A percentile compares a stretch with the other conserved stretches of the same genome.
phyloP scores from a whole-genome alignment of 2,797 vertebrate genomes.

The Rhinoraja longicauda region DNA sequence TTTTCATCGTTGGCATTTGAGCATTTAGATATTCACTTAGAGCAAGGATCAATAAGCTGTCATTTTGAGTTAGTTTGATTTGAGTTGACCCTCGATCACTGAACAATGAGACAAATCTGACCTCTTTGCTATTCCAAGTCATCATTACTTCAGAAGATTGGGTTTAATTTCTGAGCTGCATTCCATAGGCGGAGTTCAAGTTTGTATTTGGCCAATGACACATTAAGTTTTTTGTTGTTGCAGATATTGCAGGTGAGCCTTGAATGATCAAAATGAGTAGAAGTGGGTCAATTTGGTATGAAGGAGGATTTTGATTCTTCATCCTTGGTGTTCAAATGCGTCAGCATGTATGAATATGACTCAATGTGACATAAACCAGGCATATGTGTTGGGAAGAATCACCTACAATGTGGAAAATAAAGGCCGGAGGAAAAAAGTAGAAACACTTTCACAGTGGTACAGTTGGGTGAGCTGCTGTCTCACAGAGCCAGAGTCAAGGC shows the following conservation, averaged over 20 bases:
- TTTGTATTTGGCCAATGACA: background rate
- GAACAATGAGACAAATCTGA: background rate
- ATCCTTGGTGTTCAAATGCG: background rate
- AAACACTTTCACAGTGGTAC: too few relatives aligned
- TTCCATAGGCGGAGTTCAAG: background rate
- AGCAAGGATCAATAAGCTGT: conserved; percentile 28
- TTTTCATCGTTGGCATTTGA: conserved; percentile 9
- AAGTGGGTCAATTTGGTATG: background rate
- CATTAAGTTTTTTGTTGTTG: background rate
- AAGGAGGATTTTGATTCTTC: background rate
- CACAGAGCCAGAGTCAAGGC: too few relatives aligned
- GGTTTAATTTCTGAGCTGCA: background rate
- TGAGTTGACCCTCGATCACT: background rate
- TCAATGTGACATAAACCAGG: too few relatives aligned
- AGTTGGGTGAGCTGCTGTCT: too few relatives aligned
- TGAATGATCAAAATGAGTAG: background rate
- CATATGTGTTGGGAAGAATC: background rate
- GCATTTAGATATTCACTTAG: background rate
- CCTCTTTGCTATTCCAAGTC: background rate
- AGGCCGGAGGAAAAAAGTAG: background rate
- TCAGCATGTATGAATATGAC: background rate
- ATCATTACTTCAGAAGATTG: background rate
- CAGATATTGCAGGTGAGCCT: background rate
- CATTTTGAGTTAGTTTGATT: conserved; percentile 22
- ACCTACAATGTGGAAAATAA: background rate